These are phyloP conservation scores for Nymphalis io DNA, from an alignment of 1,140 invertebrate genomes.

Conservation along the genomic window DNA sequence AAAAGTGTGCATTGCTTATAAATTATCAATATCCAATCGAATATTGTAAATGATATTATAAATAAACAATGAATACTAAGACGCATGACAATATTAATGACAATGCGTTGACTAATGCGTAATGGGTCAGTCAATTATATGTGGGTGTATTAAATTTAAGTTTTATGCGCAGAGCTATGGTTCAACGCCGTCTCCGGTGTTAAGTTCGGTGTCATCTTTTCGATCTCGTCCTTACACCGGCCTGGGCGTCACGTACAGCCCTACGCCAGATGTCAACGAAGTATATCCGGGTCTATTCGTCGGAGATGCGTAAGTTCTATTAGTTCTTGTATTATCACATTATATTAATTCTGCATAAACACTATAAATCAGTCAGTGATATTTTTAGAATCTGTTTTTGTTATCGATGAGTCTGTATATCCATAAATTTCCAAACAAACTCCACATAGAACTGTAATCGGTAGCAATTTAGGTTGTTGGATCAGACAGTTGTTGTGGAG, in stretches of 20 bases:
- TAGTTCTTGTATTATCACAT: not conserved
- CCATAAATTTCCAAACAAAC: no score
- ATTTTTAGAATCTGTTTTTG: no score
- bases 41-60: not conserved
- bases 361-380: no score
- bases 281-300: conserved; percentile 90
- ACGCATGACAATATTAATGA: not conserved
- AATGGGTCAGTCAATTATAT: conserved; percentile 46
- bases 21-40: not conserved
- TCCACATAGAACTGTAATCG: no score
- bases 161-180: conserved; percentile 65
- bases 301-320: conserved; percentile 84
- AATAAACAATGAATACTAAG: not conserved
- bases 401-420: no score
- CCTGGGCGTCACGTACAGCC: conserved; percentile 49
- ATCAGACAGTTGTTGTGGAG: no score
- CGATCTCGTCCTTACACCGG: conserved; percentile 63
- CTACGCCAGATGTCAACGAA: conserved; percentile 86
- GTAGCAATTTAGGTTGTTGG: no score
- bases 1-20: not conserved
- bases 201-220: conserved; percentile 65
- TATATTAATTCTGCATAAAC: no score
- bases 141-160: conserved; percentile 46
- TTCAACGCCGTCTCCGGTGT: conserved; percentile 61
- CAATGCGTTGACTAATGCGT: conserved; percentile 14